Evolutionary conservation across 2,113 vertebrate species (phyloP), one percentile per base, ranked within the genome.

Genomic region (Melanotaenia duboulayi): DNA sequence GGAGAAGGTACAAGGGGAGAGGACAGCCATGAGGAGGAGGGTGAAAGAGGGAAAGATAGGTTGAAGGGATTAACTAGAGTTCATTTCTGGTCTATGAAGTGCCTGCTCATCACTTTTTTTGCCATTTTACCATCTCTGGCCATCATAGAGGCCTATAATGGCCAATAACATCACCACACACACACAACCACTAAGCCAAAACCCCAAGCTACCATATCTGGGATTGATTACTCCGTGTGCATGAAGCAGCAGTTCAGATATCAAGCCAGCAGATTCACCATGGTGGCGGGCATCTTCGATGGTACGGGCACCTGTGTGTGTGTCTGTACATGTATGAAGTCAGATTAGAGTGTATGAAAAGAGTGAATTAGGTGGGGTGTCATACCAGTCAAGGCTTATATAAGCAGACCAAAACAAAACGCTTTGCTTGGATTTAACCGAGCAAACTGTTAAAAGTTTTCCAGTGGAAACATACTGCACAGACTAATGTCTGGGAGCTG

Each of bases 41-140:
- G 65, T 49, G 60, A 48, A 39, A 68, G 67, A 32, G 65, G 44
- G 51, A 58, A 40, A 74, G 83, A 87, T 46, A 81, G 83, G 87
- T 87, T 71, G 72, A 78, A 64, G 46, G 91, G 89, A 91, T 91
- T 92, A 85, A 76, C 73, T 40, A 58, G 67, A 89, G 87, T 90
- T 87, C 78, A 89, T 78, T 81, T 49, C 73, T 83, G 78, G 78
- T 82, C 69, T 78, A 56, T 87, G 70, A 91, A 92, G 82, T 87
- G 89, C 62, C 80, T 70, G 87, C 83, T 90, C 88, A 90, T 91
- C 86, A 85, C 75, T 90, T 92, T 89, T 83, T 51, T 81, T 59
- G 61, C 80, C 73, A 84, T 90, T 89, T 87, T 81, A 78, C 85
- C 89, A 87, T 83, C 83, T 81, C 76, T 81, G 67, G 63, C 66